These are phyloP conservation scores for Meta bourneti DNA, from an alignment of 2,888 invertebrate species.

Conservation along the genomic window DNA sequence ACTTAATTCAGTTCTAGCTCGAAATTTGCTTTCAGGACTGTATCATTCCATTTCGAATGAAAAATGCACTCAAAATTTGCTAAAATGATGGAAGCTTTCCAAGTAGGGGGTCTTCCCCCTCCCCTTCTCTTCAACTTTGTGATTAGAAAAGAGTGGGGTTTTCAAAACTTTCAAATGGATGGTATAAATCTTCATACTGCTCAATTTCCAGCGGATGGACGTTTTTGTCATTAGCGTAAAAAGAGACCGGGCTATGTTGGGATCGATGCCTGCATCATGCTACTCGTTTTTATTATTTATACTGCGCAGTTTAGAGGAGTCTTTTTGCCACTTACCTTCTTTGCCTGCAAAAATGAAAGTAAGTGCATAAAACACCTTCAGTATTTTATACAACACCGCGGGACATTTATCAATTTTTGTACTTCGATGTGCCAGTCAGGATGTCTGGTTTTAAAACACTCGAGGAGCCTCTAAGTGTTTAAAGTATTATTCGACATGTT, in stretches of 20 bases:
- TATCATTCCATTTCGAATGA: slow-evolving; percentile 70
- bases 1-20: slow-evolving; percentile 59
- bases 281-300: slow-evolving; percentile 14
- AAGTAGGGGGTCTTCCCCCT: slow-evolving; percentile 12
- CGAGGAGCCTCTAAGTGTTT: no score
- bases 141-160: slow-evolving; percentile 64
- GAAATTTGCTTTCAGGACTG: slow-evolving; percentile 58
- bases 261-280: slow-evolving; percentile 3
- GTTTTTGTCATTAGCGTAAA: slow-evolving; percentile 66
- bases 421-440: no score
- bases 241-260: slow-evolving; percentile 42
- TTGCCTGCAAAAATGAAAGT: not conserved
- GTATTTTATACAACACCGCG: no score
- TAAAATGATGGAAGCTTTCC: slow-evolving; percentile 72
- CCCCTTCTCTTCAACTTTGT: slow-evolving; percentile 32
- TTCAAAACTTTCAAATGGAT: slow-evolving; percentile 63
- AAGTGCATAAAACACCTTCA: no score
- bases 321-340: not conserved
- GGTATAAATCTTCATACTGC: slow-evolving; percentile 67
- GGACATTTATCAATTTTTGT: no score
- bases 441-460: no score
- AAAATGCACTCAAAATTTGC: slow-evolving; percentile 70
- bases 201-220: slow-evolving; percentile 63
- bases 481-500: no score
- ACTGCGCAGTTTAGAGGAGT: not conserved